Base-by-base conservation (phyloP, 2,888 invertebrate species). In the Steinernema hermaphroditum region DNA sequence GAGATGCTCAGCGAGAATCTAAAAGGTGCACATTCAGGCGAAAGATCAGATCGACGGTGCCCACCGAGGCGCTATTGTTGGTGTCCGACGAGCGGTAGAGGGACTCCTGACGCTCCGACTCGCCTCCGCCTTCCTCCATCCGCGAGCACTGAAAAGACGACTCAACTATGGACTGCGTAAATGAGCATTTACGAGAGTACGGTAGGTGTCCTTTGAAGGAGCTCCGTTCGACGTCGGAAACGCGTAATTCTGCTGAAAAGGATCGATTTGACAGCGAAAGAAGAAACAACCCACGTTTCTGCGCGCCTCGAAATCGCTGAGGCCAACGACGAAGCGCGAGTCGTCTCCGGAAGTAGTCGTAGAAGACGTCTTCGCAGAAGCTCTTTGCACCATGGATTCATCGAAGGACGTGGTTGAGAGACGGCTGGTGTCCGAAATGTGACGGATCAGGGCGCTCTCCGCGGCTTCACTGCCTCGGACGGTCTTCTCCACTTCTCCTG, bases 121-220 rank as follows among this genome's bases (percentile, higher is more conserved):
- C 54, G 54, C 54, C 27, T 2, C 12, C 24, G 19, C 19, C 54
- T 22, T 27, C 54, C 8, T 54, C 54, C 9, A 54, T 14, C 2
- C 22, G 22, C 24, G 54, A 54, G 16, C 54, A 54, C 54, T 54
- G 54, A 54, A 54, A 54, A 49, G 6, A 49, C n/a, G n/a, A n/a
- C n/a, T n/a, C n/a, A n/a, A n/a, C n/a, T n/a, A n/a, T n/a, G n/a
- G n/a, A n/a, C n/a, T n/a, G n/a, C n/a, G n/a, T n/a, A n/a, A n/a
- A n/a, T n/a, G n/a, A n/a, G n/a, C n/a, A n/a, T 16, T 27, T 54
- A 54, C 54, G 6, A 54, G 54, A 27, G 54, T 54, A 27, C 54
- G 54, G 27, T 54, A 54, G 54, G 54, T 54, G 27, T 54, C 54
- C 27, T 27, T 54, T 16, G 6, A 6, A 2, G 54, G 54, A 22